Evolutionary conservation across 2,888 invertebrate species (phyloP).

Genomic region (Harpalus rubripes): DNA sequence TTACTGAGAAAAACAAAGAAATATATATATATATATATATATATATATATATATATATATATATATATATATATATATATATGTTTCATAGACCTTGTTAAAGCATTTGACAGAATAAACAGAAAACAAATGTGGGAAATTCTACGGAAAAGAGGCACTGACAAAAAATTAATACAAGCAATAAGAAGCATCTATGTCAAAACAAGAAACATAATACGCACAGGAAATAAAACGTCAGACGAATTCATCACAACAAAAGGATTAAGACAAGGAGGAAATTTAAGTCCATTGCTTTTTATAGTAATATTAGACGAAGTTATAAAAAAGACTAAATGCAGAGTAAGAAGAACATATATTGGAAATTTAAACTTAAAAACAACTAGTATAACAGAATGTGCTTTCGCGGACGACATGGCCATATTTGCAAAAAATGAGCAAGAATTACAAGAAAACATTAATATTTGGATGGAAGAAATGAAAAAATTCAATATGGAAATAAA

Average conservation of each 20-base stretch:
- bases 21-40: not conserved
- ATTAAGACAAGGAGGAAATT: not conserved
- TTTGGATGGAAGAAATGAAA: not conserved
- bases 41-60: not conserved
- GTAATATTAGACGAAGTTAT: not conserved
- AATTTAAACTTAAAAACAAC: not conserved
- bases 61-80: not conserved
- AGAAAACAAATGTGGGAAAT: not conserved
- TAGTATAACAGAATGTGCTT: no score
- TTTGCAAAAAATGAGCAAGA: constrained; percentile 8
- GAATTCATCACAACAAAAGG: constrained; percentile 17
- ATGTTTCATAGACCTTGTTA: not conserved
- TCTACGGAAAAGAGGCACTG: not conserved
- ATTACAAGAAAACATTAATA: constrained; percentile 12
- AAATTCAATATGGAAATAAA: constrained; percentile 2
- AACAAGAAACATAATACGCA: not conserved
- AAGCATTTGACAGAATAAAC: not conserved
- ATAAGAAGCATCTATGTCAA: not conserved
- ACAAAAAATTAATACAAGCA: not conserved
- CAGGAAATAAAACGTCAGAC: constrained; percentile 14
- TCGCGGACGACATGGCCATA: constrained; percentile 17
- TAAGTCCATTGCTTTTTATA: constrained; percentile 13
- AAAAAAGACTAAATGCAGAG: not conserved
- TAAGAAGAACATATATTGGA: no score
- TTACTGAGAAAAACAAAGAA: no score